phyloP scores from a whole-genome alignment of 2,113 vertebrate species.

The Calypte anna region DNA sequence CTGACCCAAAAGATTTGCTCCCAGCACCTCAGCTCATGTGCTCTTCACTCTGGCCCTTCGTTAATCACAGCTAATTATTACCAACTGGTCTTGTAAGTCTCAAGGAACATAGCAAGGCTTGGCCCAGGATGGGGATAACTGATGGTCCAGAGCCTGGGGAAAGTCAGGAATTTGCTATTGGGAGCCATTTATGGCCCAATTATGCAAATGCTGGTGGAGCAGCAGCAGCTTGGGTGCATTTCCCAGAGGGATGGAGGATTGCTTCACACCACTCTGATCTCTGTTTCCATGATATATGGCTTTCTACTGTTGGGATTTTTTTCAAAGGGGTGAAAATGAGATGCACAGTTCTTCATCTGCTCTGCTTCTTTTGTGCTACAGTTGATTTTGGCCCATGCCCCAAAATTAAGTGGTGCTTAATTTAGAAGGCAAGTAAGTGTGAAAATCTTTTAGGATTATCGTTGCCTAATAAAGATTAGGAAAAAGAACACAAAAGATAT shows the following conservation, averaged over 20 bases:
- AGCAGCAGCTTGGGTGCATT: neutral
- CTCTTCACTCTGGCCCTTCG: neutral
- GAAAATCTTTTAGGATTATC: conserved; percentile 13
- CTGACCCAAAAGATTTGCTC: rapidly evolving
- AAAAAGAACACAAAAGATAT: conserved; percentile 41
- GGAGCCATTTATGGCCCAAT: neutral
- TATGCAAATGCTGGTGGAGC: neutral
- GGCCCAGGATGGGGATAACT: neutral
- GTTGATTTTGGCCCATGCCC: conserved; percentile 23
- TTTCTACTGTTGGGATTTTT: neutral
- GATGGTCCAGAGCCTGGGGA: neutral
- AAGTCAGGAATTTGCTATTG: neutral
- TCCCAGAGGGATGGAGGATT: neutral
- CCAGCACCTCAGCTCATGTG: rapidly evolving
- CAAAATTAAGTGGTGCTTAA: conserved; percentile 17
- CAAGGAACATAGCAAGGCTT: neutral
- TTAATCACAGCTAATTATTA: conserved; percentile 44
- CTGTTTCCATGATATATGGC: neutral
- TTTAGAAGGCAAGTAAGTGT: conserved; percentile 41
- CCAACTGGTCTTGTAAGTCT: neutral
- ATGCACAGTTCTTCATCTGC: conserved; percentile 31
- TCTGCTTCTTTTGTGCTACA: conserved; percentile 17
- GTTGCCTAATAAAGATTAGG: conserved; percentile 42
- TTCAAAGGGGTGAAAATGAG: conserved; percentile 18
- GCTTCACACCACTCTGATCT: neutral